Base-by-base conservation (phyloP, 2,888 invertebrate species). In the Tinea trinotella region DNA sequence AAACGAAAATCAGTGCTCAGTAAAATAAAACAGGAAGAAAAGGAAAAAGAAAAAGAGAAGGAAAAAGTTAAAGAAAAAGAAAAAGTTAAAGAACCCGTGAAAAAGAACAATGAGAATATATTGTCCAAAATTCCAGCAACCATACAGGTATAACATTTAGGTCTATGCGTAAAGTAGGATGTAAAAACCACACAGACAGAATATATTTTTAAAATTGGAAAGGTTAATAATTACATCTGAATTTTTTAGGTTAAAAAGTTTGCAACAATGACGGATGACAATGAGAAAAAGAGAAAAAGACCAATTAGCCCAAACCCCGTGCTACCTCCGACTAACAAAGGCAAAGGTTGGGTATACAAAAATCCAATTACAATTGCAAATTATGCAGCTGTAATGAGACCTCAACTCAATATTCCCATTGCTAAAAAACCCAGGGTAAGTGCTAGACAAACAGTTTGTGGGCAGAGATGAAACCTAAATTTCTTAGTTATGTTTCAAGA, bases 241-340 rank as follows among this genome's bases (percentile, higher is more conserved):
- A 10, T 40, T 55, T 63, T 63, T 9, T 56, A 83, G 84, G 85
- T 85, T 0, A 85, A 83, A 63, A 84, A 85, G 58, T 85, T 85
- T 72, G 85, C 85, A 49, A 73, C 82, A 3, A 74, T 84, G 1
- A 22, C 22, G n/a, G 50, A 22, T 12, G 24, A 24, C 1, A 82
- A 73, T 59, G 55, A 71, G 0, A 64, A 61, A 48, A 85, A 85
- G 56, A 67, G 83, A 19, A 48, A 48, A n/a, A 48, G 48, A 18
- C 15, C 18, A 2, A 2, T 19, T 6, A 48, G 62, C 70, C 34
- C 61, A 7, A n/a, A 10, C 30, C 30, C n/a, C 30, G n/a, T 30
- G 30, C 30, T 30, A 10, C 30, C 30, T 30, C 2, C 30, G n/a
- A n/a, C n/a, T n/a, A n/a, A n/a, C 68, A 24, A 55, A 53, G 56